Conservation (phyloP, 2,797 vertebrate genomes). For the Miichthys miiuy region DNA sequence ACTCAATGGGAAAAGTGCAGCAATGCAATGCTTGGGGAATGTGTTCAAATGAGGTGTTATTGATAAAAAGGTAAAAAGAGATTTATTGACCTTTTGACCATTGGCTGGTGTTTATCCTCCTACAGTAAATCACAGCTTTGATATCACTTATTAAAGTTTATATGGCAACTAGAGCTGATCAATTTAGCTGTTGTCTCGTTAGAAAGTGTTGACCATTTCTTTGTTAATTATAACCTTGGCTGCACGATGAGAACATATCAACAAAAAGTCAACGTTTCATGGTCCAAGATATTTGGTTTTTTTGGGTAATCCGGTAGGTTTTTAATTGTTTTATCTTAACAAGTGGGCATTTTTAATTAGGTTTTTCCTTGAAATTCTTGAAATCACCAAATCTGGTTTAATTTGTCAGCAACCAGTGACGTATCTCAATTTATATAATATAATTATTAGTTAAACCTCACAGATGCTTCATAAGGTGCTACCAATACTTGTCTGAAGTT, state of each 20-base stretch:
- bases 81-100: not conserved
- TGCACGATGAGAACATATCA: not conserved
- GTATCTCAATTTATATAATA: not conserved
- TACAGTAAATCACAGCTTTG: too few relatives aligned
- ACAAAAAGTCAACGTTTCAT: too few relatives aligned
- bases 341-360: not conserved
- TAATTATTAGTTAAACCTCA: not conserved
- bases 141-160: too few relatives aligned
- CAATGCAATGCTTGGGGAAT: fast-evolving
- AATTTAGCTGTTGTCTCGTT: not conserved
- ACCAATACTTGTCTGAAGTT: not conserved
- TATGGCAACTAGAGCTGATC: not conserved
- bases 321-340: not conserved
- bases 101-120: not conserved
- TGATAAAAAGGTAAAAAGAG: too few relatives aligned
- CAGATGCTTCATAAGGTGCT: not conserved
- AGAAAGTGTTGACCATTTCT: not conserved
- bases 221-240: not conserved
- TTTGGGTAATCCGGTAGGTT: not conserved
- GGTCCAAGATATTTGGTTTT: not conserved
- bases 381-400: not conserved
- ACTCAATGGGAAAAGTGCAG: too few relatives aligned
- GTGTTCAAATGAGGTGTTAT: not conserved
- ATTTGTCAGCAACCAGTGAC: not conserved
- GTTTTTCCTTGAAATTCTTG: not conserved